These are phyloP conservation scores for Leucophora obtusa DNA, from an alignment of 2,888 invertebrate species.

Conservation along the genomic window DNA sequence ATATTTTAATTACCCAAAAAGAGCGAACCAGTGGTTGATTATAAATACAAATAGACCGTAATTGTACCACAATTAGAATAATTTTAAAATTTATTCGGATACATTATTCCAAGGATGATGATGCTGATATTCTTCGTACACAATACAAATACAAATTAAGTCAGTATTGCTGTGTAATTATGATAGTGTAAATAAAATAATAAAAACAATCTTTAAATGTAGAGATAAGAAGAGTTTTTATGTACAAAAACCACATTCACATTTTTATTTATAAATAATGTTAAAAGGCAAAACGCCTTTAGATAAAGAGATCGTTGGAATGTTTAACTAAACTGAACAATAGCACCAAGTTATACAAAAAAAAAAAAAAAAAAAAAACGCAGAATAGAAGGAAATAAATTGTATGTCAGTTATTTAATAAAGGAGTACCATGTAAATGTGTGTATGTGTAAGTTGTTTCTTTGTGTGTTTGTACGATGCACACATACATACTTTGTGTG, in stretches of 20 bases:
- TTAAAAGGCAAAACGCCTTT: constrained; percentile 27
- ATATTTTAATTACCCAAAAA: constrained; percentile 49
- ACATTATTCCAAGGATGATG: not conserved
- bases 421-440: not conserved
- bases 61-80: too few relatives aligned
- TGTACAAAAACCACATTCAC: constrained; percentile 13
- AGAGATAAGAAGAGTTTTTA: not conserved
- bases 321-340: not conserved
- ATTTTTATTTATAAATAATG: constrained; percentile 11
- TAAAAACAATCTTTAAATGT: constrained; percentile 4
- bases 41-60: too few relatives aligned
- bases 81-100: not conserved
- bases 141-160: constrained; percentile 36
- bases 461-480: not conserved
- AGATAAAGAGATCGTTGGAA: constrained; percentile 17
- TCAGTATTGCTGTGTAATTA: constrained; percentile 33
- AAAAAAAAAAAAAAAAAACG: not conserved
- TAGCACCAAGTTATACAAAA: not conserved
- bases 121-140: not conserved
- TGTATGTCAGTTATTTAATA: not conserved
- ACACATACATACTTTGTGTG: not conserved
- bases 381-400: not conserved
- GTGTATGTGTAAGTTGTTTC: not conserved
- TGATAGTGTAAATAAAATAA: constrained; percentile 47
- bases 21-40: not conserved